A percentile compares a stretch with the other conserved stretches of the same genome.
Conservation (phyloP, 2,113 vertebrate species). For the Miniopterus natalensis region DNA sequence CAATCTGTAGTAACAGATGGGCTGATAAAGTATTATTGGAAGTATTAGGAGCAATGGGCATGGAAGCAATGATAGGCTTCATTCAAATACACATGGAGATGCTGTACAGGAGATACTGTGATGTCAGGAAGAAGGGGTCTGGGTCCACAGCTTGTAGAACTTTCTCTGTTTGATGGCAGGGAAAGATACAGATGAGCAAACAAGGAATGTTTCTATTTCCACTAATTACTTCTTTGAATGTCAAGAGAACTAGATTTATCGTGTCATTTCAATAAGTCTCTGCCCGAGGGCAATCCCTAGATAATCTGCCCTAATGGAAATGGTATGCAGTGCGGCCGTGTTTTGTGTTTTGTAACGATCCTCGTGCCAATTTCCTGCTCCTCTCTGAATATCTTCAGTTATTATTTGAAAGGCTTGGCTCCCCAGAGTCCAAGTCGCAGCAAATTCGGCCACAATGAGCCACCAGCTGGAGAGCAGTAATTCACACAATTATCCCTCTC, state of each 20-base stretch:
- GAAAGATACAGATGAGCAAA: background rate
- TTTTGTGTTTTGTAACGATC: conserved; percentile 50
- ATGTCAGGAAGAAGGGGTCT: background rate
- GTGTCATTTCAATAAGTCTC: conserved; percentile 63
- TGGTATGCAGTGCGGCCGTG: conserved; percentile 18
- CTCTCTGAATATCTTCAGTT: conserved; percentile 55
- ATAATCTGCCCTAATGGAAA: conserved; percentile 49
- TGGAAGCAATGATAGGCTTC: background rate
- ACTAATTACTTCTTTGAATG: conserved; percentile 39
- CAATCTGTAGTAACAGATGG: background rate
- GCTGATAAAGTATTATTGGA: background rate
- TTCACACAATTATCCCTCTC: background rate
- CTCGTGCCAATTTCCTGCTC: background rate
- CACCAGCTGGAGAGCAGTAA: background rate
- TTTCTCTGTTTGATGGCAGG: background rate
- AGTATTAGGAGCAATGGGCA: background rate
- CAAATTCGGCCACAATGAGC: background rate
- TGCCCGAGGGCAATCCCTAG: conserved; percentile 41
- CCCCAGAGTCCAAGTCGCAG: background rate
- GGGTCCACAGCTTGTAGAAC: background rate
- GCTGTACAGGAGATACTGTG: background rate
- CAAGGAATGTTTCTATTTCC: background rate
- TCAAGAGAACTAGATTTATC: conserved; percentile 55
- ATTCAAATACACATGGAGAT: background rate
- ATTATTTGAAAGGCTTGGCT: conserved; percentile 41